Conservation (phyloP, 2,113 vertebrate genomes). For the Lagopus leucura region DNA sequence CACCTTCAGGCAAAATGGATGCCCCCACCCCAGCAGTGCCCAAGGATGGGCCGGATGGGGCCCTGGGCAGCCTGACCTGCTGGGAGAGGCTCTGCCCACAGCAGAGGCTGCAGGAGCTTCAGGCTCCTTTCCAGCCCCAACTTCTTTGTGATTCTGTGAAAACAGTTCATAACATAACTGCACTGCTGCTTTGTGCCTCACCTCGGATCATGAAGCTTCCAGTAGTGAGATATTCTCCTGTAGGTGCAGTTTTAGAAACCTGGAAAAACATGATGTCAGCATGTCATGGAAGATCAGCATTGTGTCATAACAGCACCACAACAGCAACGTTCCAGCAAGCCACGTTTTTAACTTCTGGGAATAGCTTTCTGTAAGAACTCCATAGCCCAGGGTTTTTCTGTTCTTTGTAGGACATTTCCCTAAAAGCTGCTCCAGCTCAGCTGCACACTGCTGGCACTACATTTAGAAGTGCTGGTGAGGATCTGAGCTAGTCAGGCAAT, state of each 20-base stretch:
- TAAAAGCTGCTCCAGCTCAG: background rate
- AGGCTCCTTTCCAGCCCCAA: background rate
- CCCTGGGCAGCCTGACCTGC: background rate
- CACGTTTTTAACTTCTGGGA: background rate
- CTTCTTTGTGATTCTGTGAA: background rate
- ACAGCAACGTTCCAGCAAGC: background rate
- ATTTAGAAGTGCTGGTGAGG: background rate
- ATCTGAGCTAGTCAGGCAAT: background rate
- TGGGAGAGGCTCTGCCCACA: background rate
- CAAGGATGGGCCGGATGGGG: background rate
- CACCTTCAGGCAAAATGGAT: background rate
- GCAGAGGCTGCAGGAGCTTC: background rate
- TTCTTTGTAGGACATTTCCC: background rate
- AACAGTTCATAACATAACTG: rapidly evolving
- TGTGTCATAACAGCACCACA: background rate
- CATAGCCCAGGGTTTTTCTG: rapidly evolving
- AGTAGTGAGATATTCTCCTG: conserved; percentile 97
- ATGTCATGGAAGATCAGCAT: background rate
- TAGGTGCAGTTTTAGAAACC: conserved; percentile 98
- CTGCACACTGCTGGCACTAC: rapidly evolving
- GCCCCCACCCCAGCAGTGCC: background rate
- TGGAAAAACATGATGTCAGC: conserved; percentile 13
- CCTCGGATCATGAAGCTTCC: conserved; percentile 99
- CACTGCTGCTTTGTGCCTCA: conserved; percentile 46
- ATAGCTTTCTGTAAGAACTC: background rate